Evolutionary conservation across 1,140 invertebrate species (phyloP).

Genomic region (Calliopsis andreniformis): DNA sequence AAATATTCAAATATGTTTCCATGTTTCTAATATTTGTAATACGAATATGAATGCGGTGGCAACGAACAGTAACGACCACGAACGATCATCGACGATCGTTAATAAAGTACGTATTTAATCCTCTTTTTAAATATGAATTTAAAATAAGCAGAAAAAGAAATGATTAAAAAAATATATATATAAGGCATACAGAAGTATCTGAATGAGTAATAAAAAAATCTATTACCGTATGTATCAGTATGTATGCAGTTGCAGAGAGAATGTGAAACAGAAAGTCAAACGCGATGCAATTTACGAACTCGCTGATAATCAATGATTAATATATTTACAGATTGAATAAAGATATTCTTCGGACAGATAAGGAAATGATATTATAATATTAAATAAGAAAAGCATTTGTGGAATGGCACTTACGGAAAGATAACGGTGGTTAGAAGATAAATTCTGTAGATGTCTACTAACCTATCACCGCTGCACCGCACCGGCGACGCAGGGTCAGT

Average conservation of each 20-base stretch:
- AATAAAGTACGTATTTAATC: neutral
- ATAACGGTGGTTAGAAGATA: slow-evolving; percentile 19
- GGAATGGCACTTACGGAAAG: neutral
- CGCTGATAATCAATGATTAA: neutral
- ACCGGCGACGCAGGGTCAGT: slow-evolving; percentile 14
- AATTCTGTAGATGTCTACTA: slow-evolving; percentile 5
- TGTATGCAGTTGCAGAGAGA: no score
- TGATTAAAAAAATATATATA: neutral
- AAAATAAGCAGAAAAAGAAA: neutral
- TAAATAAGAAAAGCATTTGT: neutral
- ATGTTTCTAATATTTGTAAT: neutral
- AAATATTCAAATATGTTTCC: neutral
- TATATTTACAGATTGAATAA: neutral
- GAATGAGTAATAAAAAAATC: no score
- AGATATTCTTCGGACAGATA: neutral
- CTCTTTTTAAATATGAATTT: neutral
- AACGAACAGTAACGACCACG: neutral
- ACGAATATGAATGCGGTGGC: no score
- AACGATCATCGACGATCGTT: neutral
- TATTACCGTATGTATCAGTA: no score
- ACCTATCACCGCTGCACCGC: slow-evolving; percentile 27
- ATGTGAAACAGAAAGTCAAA: neutral
- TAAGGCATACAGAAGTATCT: no score
- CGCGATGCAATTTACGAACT: neutral
- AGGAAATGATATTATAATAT: neutral